These are phyloP conservation scores for Drosophila serrata DNA, from an alignment of 1,140 invertebrate species.

Conservation along the genomic window DNA sequence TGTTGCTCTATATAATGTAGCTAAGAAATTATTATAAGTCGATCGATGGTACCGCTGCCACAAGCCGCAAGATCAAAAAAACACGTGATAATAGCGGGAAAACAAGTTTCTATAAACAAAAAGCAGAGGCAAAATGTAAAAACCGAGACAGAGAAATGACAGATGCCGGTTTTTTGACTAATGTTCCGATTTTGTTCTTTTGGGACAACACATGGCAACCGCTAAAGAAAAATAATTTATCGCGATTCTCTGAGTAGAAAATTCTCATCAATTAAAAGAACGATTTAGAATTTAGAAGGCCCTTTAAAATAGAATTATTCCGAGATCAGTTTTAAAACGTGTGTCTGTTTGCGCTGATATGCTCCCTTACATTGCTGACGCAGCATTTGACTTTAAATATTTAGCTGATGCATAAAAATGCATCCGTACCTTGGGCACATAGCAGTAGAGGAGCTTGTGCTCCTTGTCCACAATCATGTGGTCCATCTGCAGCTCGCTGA, in stretches of 20 bases:
- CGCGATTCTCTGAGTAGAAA: background rate
- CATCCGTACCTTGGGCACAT: slow-evolving; percentile 94
- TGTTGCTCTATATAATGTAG: background rate
- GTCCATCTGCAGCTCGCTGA: slow-evolving; percentile 87
- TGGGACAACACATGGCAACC: slow-evolving; percentile 30
- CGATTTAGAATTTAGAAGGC: background rate
- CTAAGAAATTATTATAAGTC: background rate
- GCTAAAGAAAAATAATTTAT: background rate
- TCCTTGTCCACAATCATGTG: slow-evolving; percentile 93
- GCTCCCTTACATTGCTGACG: background rate
- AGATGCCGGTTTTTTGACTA: slow-evolving; percentile 37
- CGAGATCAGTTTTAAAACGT: background rate
- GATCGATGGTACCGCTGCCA: slow-evolving; percentile 7
- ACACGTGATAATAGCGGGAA: slow-evolving; percentile 11
- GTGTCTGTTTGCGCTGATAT: background rate
- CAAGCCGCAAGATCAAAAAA: slow-evolving; percentile 31
- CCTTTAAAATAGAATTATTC: background rate
- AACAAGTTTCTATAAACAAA: slow-evolving; percentile 59
- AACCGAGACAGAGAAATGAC: slow-evolving; percentile 14
- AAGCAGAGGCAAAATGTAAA: slow-evolving; percentile 5
- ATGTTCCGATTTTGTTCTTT: slow-evolving; percentile 6
- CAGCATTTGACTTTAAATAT: slow-evolving; percentile 7
- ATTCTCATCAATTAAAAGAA: background rate
- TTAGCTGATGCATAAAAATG: background rate
- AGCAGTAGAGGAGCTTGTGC: slow-evolving; percentile 95